Percentiles rank a stretch among this genome's conserved stretches.
phyloP scores from a whole-genome alignment of 2,888 invertebrate species.

The Keiferia lycopersicella region DNA sequence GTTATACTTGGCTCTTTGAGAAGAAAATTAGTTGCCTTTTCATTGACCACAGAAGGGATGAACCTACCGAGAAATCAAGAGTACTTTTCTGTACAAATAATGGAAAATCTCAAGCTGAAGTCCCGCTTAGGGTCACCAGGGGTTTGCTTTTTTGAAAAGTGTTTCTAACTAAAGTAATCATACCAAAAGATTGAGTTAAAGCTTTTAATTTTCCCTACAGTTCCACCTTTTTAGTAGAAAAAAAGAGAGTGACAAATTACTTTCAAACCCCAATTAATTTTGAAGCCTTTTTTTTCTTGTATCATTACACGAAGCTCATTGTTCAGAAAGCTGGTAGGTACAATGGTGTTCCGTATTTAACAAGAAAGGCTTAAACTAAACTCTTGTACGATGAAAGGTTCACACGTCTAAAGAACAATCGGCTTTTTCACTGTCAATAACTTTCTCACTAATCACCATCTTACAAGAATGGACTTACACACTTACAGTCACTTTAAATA shows the following conservation, averaged over 20 bases:
- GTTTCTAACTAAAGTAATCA: too few species aligned
- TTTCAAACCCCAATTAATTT: too few species aligned
- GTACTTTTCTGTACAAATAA: too few species aligned
- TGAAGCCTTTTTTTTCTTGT: background rate
- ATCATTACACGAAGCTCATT: background rate
- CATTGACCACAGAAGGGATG: background rate
- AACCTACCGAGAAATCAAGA: too few species aligned
- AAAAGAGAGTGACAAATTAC: too few species aligned
- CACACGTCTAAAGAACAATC: conserved; percentile 42
- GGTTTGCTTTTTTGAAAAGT: too few species aligned
- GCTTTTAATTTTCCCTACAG: too few species aligned
- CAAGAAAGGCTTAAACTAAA: conserved; percentile 30
- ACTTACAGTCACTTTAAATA: background rate
- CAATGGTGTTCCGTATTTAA: conserved; percentile 16
- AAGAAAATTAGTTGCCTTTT: conserved; percentile 22
- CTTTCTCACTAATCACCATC: conserved; percentile 53
- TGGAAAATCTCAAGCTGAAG: too few species aligned
- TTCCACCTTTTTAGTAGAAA: too few species aligned
- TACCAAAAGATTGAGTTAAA: too few species aligned
- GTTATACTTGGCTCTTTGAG: conserved; percentile 24
- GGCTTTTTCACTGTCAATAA: conserved; percentile 47
- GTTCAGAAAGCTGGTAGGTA: background rate
- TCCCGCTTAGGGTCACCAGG: too few species aligned
- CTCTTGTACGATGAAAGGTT: conserved; percentile 16
- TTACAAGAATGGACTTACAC: background rate